Evolutionary conservation across 2,797 vertebrate species (phyloP).

Genomic region (Sebastes aleutianus): DNA sequence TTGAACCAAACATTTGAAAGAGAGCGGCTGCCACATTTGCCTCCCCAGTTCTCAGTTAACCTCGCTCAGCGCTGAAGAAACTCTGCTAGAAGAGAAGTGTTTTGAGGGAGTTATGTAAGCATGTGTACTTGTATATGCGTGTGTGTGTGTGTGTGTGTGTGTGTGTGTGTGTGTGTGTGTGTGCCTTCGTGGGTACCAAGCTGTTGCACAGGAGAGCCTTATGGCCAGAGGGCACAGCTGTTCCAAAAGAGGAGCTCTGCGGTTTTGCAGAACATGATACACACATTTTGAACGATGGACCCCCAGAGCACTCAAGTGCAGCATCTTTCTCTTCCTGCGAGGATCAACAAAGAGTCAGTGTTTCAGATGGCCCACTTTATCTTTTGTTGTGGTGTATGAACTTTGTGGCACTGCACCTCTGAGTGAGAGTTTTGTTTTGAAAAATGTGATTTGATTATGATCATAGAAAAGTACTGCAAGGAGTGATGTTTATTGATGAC

Average conservation of each 20-base stretch:
- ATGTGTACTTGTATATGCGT: conserved; percentile 5
- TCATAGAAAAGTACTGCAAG: background rate
- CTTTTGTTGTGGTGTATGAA: background rate
- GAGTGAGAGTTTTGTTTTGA: background rate
- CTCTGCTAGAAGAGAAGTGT: background rate
- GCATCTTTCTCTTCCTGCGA: background rate
- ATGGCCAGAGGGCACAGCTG: conserved; percentile 48
- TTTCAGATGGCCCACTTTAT: conserved; percentile 4
- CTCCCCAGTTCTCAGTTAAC: conserved; percentile 12
- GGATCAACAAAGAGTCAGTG: background rate
- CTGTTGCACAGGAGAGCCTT: conserved; percentile 36
- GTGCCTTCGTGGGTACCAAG: conserved; percentile 18
- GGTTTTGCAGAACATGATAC: conserved; percentile 10
- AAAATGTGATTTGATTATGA: background rate
- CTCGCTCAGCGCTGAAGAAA: background rate
- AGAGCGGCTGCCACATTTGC: background rate
- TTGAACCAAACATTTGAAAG: background rate
- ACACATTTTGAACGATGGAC: background rate
- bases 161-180: background rate
- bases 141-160: background rate
- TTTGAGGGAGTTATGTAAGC: conserved; percentile 43
- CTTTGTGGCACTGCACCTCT: background rate
- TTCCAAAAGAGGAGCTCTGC: conserved; percentile 40
- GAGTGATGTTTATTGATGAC: background rate
- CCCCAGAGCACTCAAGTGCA: background rate